These are phyloP conservation scores for Sepiola atlantica DNA, from an alignment of 2,888 invertebrate genomes.

Conservation along the genomic window DNA sequence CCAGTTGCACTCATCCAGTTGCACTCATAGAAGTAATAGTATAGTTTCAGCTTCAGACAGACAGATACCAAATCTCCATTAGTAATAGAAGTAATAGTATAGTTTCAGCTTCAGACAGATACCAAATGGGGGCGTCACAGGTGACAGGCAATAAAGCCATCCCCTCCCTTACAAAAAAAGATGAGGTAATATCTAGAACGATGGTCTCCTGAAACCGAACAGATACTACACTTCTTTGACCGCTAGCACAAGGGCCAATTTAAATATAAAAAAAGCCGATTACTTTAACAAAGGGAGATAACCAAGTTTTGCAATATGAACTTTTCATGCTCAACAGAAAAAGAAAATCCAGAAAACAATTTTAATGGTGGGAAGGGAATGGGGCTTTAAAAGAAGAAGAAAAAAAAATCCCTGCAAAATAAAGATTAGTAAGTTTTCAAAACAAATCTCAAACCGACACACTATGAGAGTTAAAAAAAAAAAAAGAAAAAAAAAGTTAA, in stretches of 20 bases:
- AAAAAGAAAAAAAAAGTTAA: background rate
- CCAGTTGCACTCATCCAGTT: no score
- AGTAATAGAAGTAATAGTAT: no score
- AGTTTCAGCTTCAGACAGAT: no score
- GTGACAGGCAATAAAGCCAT: no score
- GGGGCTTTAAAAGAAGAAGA: background rate
- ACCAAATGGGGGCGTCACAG: no score
- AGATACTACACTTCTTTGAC: background rate
- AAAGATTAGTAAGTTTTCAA: conserved; percentile 18
- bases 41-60: no score
- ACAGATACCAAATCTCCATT: no score
- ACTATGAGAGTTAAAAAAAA: background rate
- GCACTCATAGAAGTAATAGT: no score
- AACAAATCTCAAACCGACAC: conserved; percentile 32
- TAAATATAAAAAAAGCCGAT: background rate
- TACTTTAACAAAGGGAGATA: background rate
- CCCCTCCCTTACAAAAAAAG: no score
- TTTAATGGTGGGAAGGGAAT: background rate
- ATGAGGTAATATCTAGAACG: no score
- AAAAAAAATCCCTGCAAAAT: conserved; percentile 21
- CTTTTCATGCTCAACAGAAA: background rate
- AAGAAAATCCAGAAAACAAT: background rate
- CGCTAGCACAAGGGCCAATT: background rate
- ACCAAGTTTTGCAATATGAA: background rate
- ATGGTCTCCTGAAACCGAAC: background rate